Base-by-base conservation (phyloP, 2,797 vertebrate species). In the Enteromius fasciolatus region DNA sequence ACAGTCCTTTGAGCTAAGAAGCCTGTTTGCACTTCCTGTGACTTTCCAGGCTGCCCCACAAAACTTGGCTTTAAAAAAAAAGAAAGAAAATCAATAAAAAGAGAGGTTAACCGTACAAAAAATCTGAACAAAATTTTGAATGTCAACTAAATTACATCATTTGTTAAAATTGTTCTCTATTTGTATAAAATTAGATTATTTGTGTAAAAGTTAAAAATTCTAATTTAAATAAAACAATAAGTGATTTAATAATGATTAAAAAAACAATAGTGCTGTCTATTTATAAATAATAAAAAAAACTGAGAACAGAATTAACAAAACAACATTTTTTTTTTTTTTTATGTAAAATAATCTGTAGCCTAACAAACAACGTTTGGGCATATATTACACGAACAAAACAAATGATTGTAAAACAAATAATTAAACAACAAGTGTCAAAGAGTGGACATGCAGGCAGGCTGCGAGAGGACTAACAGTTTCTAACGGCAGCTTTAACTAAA, bases 1-100 rank as follows among this genome's bases (percentile, higher is more conserved):
- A 23, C 50, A 54, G 48, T 54, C 33, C 78, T 86, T 74, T 48
- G 63, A 66, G 31, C 33, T 36, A 33, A 33, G 15, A 66, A 20
- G 63, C 18, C 31, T 66, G 64, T 61, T 61, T 61, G 59, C 59
- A 28, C 59, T 61, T 61, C 7, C 59, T 15, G 25, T 61, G 59
- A 61, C 25, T 28, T 17, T 61, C 12, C 59, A 28, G 59, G 5
- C 23, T 61, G 59, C 59, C 59, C 25, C 28, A 31, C 25, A 61
- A 61, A 61, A 31, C 59, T 15, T 28, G 28, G 28, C 28, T 31
- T 31, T 31, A 31, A 31, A 31, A 31, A 31, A 31, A 31, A 31
- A 31, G 4, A 25, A 12, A 23, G 4, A 54, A 54, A 57, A 57
- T 54, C 50, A 23, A 59, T 59, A 12, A 59, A 25, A 59, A 59